Percentiles rank a stretch among this genome's conserved stretches.
phyloP scores from a whole-genome alignment of 1,140 invertebrate genomes.

The Cherax quadricarinatus region DNA sequence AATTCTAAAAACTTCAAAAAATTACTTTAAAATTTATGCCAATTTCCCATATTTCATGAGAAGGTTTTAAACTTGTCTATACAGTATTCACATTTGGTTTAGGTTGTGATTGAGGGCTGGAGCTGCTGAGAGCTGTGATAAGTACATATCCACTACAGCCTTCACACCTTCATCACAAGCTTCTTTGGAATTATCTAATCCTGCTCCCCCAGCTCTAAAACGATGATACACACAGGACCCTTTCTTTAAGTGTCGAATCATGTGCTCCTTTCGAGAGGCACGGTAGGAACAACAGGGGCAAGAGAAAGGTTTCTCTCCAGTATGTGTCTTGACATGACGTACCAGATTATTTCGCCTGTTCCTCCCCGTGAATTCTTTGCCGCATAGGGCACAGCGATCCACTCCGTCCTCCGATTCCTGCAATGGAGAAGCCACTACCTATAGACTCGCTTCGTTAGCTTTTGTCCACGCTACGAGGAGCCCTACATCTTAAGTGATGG shows the following conservation, averaged over 20 bases:
- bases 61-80: neutral
- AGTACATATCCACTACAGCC: constrained; percentile 69
- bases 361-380: constrained; percentile 73
- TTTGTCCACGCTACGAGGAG: constrained; percentile 59
- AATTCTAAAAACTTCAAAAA: neutral
- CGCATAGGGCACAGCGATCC: constrained; percentile 72
- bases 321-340: constrained; percentile 71
- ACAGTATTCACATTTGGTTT: constrained; percentile 59
- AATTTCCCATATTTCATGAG: neutral
- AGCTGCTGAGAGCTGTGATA: constrained; percentile 61
- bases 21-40: neutral
- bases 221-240: constrained; percentile 71
- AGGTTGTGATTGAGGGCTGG: constrained; percentile 48
- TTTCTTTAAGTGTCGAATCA: constrained; percentile 72
- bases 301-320: constrained; percentile 71
- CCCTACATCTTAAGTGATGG: constrained; percentile 49
- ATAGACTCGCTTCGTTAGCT: constrained; percentile 51
- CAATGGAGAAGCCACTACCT: constrained; percentile 69
- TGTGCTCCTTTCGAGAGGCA: constrained; percentile 71
- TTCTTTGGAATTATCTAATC: constrained; percentile 50
- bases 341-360: constrained; percentile 73
- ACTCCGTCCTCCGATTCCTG: constrained; percentile 72
- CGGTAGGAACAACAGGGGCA: constrained; percentile 72
- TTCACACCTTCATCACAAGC: constrained; percentile 67
- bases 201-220: constrained; percentile 62